Base-by-base conservation (phyloP, 1,140 invertebrate species). In the Bombyx mandarina region DNA sequence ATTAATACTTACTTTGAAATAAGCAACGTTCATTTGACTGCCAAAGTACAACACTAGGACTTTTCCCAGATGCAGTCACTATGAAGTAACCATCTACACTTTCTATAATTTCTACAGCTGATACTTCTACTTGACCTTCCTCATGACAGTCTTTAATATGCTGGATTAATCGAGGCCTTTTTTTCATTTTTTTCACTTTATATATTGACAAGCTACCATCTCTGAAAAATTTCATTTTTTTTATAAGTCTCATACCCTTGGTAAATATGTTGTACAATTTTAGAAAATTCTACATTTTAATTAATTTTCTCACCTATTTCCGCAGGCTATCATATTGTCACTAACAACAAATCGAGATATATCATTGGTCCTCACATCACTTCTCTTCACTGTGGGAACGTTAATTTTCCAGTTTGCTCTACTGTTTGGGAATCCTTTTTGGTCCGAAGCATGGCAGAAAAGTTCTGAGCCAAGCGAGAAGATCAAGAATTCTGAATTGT, bases 331-430 rank as follows among this genome's bases (percentile, higher is more conserved):
- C 3, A 71, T 6, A 52, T 73, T 63, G 48, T 77, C 68, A 58
- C 67, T 78, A 7, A 79, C 22, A 49, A 85, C 57, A 69, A 86
- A 86, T 73, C 83, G 76, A 60, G 82, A 83, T 56, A 86, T 79
- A 59, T 86, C 83, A 75, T 82, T 79, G 26, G 77, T 86, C 26
- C 83, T 71, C 22, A 79, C 60, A 70, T 82, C 83, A 70, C 67
- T 47, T 63, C 82, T 75, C 26, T 57, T 55, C 8, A 77, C 64
- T 51, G 58, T 81, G 12, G 81, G 83, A 8, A 83, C 76, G 48
- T 69, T 49, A 51, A 82, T 8, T 53, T 55, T 71, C 83, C 83
- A 86, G 6, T 63, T 10, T 7, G 57, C 22, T 26, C 57, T 45
- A 44, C 64, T 57, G 50, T 63, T 53, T 56, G 63, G 67, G 43